Conservation (phyloP, 2,888 invertebrate species). For the Cryptus armator region DNA sequence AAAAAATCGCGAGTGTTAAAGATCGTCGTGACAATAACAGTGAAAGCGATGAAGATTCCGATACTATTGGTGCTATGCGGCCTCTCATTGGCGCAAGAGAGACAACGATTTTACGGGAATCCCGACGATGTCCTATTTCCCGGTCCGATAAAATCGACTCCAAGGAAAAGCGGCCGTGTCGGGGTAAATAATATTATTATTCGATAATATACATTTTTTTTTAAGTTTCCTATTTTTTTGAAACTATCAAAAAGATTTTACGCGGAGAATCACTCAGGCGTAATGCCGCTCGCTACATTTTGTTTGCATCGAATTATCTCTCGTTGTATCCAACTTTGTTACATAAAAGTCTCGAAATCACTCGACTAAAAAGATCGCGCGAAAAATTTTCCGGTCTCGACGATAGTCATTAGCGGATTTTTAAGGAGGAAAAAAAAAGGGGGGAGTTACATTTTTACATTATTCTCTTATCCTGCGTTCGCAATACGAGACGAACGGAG, state of each 20-base stretch:
- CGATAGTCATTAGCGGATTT: background rate
- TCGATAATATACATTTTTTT: too few relatives aligned
- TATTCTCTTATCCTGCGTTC: background rate
- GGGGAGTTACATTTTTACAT: background rate
- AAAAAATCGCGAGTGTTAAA: constrained; percentile 16
- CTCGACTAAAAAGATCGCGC: background rate
- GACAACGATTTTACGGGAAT: constrained; percentile 50
- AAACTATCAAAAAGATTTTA: background rate
- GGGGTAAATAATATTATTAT: constrained; percentile 21
- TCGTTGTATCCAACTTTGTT: background rate
- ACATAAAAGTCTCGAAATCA: background rate
- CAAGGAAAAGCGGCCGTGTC: background rate
- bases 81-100: constrained; percentile 61
- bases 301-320: background rate
- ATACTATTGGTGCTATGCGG: constrained; percentile 60
- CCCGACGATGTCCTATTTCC: constrained; percentile 72
- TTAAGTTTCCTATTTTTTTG: too few relatives aligned
- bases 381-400: background rate
- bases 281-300: background rate
- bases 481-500: background rate
- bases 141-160: constrained; percentile 52
- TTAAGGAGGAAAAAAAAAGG: constrained; percentile 2
- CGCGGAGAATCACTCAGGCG: background rate
- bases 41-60: constrained; percentile 58
- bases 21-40: constrained; percentile 5